These are phyloP conservation scores for Andrena bicolor DNA, from an alignment of 2,888 invertebrate species.

Conservation along the genomic window DNA sequence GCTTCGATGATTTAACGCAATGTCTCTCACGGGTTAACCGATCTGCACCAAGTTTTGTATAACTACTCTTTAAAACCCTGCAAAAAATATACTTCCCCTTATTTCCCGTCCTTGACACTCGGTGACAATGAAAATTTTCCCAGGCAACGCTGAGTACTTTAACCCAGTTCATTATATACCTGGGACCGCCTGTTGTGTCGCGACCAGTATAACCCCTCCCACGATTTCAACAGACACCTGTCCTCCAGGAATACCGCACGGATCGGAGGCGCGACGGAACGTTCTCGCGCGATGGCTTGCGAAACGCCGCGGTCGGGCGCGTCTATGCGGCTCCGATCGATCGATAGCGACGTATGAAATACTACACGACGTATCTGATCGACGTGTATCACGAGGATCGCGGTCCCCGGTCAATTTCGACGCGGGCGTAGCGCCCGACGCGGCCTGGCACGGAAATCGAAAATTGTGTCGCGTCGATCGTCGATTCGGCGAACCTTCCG, in stretches of 20 bases:
- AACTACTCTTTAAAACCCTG: too few species aligned
- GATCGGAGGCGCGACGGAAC: constrained; percentile 36
- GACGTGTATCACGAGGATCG: constrained; percentile 47
- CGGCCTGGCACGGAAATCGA: neutral
- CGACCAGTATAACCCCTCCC: constrained; percentile 43
- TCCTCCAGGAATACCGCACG: constrained; percentile 52
- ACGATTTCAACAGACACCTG: constrained; percentile 59
- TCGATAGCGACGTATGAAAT: constrained; percentile 52
- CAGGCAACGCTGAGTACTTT: neutral
- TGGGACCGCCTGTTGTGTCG: constrained; percentile 47
- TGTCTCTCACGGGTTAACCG: too few species aligned
- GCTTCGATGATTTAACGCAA: too few species aligned
- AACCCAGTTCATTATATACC: neutral
- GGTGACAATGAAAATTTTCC: neutral
- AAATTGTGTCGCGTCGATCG: neutral
- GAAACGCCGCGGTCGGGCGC: constrained; percentile 56
- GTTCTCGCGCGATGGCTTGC: constrained; percentile 49
- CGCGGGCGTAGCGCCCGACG: constrained; percentile 7
- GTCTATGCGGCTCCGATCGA: constrained; percentile 60
- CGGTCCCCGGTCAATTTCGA: constrained; percentile 21
- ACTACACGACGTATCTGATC: constrained; percentile 53
- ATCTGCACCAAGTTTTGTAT: too few species aligned
- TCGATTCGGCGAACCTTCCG: neutral
- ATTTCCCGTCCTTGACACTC: too few species aligned
- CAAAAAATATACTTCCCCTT: too few species aligned